Evolutionary conservation across 2,113 vertebrate genomes (phyloP).

Genomic region (Ophiodon elongatus): DNA sequence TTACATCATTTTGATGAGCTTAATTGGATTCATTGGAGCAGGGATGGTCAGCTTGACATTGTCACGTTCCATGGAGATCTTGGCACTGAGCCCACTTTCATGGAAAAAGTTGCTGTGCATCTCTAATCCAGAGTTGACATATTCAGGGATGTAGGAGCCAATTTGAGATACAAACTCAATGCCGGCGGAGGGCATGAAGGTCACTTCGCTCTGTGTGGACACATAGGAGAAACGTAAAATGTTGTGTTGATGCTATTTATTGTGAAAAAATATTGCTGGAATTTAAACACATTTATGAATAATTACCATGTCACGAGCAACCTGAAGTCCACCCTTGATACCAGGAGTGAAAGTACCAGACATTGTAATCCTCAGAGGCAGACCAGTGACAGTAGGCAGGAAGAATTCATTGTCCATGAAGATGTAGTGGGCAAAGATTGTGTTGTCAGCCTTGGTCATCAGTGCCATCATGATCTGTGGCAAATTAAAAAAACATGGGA

Average conservation of each 20-base stretch:
- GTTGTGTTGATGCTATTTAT: background rate
- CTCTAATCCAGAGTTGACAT: slow-evolving; percentile 87
- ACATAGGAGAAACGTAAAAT: slow-evolving; percentile 57
- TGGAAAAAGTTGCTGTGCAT: slow-evolving; percentile 92
- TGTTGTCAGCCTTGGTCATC: slow-evolving; percentile 83
- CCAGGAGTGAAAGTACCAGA: slow-evolving; percentile 91
- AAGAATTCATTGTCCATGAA: slow-evolving; percentile 97
- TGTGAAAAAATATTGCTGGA: background rate
- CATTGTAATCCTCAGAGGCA: slow-evolving; percentile 90
- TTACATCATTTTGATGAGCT: slow-evolving; percentile 90
- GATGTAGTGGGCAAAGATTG: slow-evolving; percentile 93
- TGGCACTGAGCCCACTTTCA: slow-evolving; percentile 86
- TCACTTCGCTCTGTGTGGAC: slow-evolving; percentile 82
- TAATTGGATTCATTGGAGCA: slow-evolving; percentile 83
- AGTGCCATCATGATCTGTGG: slow-evolving; percentile 81
- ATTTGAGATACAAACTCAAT: slow-evolving; percentile 90
- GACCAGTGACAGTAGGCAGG: slow-evolving; percentile 90
- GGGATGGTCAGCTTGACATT: slow-evolving; percentile 89
- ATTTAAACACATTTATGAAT: background rate
- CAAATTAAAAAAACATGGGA: slow-evolving; percentile 8
- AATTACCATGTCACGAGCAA: slow-evolving; percentile 85
- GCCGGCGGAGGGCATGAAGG: slow-evolving; percentile 89
- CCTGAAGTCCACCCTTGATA: slow-evolving; percentile 85
- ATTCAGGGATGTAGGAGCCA: slow-evolving; percentile 89
- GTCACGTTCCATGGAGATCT: slow-evolving; percentile 77